These are phyloP conservation scores for Tenthredo mesomela DNA, from an alignment of 2,888 invertebrate species.

Conservation along the genomic window DNA sequence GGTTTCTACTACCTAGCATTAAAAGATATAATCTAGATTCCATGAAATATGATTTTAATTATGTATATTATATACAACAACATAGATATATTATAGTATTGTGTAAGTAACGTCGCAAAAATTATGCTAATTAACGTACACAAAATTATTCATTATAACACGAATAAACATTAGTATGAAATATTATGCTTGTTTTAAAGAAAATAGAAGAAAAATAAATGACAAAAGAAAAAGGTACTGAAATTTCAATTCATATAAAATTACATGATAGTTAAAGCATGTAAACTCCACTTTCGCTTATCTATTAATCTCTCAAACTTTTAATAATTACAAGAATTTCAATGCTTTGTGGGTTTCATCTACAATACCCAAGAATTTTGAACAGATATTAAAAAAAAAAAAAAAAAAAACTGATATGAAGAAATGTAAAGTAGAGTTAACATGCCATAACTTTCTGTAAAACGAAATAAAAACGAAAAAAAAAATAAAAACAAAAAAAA, in stretches of 20 bases:
- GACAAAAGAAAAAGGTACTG: conserved; percentile 52
- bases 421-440: background rate
- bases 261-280: conserved; percentile 34
- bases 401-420: background rate
- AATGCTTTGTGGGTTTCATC: background rate
- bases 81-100: conserved; percentile 65
- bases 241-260: conserved; percentile 57
- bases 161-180: conserved; percentile 52
- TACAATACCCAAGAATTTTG: background rate
- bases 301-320: background rate
- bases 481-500: no score
- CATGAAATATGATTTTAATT: conserved; percentile 63
- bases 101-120: conserved; percentile 62
- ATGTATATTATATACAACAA: conserved; percentile 65
- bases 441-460: conserved; percentile 27
- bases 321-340: conserved; percentile 29
- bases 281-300: conserved; percentile 45
- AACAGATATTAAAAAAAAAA: background rate
- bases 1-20: conserved; percentile 38
- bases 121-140: conserved; percentile 64
- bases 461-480: no score
- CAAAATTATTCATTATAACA: conserved; percentile 60
- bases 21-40: conserved; percentile 62
- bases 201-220: background rate
- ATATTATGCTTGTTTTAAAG: conserved; percentile 62